Percentiles rank a stretch among this genome's conserved stretches.
These are phyloP conservation scores for Eupelmus urozonus DNA, from an alignment of 2,888 invertebrate genomes.

Conservation along the genomic window DNA sequence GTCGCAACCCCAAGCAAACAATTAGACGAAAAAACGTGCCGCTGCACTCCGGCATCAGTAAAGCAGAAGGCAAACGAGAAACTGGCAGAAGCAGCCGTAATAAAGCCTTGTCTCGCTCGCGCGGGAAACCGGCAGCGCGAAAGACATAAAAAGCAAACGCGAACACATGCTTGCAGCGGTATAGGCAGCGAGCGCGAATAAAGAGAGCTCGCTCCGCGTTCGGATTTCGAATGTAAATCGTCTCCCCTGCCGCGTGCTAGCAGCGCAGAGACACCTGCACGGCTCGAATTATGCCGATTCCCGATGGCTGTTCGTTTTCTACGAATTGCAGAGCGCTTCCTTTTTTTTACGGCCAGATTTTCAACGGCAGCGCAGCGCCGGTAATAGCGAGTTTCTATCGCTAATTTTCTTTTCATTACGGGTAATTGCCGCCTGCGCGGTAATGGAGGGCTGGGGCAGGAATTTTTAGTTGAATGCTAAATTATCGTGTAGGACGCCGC, in stretches of 20 bases:
- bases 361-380: background rate
- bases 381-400: slow-evolving; percentile 40
- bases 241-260: slow-evolving; percentile 30
- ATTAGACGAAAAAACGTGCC: no score
- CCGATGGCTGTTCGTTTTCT: no score
- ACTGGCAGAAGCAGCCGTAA: background rate
- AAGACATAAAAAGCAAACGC: slow-evolving; percentile 11
- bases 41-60: no score
- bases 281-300: no score
- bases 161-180: background rate
- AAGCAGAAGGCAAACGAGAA: background rate
- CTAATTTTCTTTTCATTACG: slow-evolving; percentile 54
- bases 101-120: background rate
- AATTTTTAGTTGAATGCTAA: background rate
- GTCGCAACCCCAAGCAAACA: slow-evolving; percentile 25
- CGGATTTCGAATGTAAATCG: slow-evolving; percentile 71
- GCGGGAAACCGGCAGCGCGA: background rate
- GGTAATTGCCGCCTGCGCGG: slow-evolving; percentile 16
- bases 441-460: background rate
- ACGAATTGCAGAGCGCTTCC: background rate
- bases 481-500: no score
- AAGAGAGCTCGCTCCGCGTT: slow-evolving; percentile 36
- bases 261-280: background rate
- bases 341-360: slow-evolving; percentile 44
- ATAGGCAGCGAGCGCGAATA: slow-evolving; percentile 26